Evolutionary conservation across 2,113 vertebrate species (phyloP).

Genomic region (Copsychus sechellarum): DNA sequence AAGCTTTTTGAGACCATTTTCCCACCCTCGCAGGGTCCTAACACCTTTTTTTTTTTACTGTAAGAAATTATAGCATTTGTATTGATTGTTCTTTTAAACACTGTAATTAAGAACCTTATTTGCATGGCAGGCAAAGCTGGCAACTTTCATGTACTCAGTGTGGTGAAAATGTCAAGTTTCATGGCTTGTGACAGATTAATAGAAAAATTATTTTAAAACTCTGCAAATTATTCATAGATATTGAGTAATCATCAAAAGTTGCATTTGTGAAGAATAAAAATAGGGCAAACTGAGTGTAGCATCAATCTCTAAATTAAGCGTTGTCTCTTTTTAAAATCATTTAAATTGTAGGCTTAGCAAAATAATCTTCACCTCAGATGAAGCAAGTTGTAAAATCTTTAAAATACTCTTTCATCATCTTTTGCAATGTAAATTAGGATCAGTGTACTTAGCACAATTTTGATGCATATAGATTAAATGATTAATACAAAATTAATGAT

Average conservation of each 20-base stretch:
- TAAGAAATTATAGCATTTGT: neutral
- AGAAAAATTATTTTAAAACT: slow-evolving; percentile 60
- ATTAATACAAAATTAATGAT: neutral
- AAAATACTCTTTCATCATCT: neutral
- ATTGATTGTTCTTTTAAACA: slow-evolving; percentile 32
- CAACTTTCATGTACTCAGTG: slow-evolving; percentile 35
- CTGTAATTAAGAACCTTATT: slow-evolving; percentile 55
- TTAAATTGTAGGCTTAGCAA: slow-evolving; percentile 44
- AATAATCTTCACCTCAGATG: slow-evolving; percentile 42
- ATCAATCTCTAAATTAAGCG: slow-evolving; percentile 11
- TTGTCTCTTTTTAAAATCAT: slow-evolving; percentile 4
- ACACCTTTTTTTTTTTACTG: neutral
- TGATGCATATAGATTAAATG: neutral
- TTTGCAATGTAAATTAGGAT: neutral
- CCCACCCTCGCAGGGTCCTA: neutral
- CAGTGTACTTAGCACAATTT: neutral
- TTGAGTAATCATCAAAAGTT: slow-evolving; percentile 56
- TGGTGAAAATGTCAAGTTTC: slow-evolving; percentile 62
- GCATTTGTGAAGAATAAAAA: slow-evolving; percentile 50
- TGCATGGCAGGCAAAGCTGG: slow-evolving; percentile 40
- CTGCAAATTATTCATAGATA: slow-evolving; percentile 51
- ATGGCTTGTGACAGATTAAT: slow-evolving; percentile 60
- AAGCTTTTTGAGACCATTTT: neutral
- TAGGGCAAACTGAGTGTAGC: slow-evolving; percentile 25
- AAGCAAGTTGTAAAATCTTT: slow-evolving; percentile 18